Percentiles rank a stretch among this genome's conserved stretches.
phyloP scores from a whole-genome alignment of 2,797 vertebrate genomes.

The Hoplostethus mediterraneus region DNA sequence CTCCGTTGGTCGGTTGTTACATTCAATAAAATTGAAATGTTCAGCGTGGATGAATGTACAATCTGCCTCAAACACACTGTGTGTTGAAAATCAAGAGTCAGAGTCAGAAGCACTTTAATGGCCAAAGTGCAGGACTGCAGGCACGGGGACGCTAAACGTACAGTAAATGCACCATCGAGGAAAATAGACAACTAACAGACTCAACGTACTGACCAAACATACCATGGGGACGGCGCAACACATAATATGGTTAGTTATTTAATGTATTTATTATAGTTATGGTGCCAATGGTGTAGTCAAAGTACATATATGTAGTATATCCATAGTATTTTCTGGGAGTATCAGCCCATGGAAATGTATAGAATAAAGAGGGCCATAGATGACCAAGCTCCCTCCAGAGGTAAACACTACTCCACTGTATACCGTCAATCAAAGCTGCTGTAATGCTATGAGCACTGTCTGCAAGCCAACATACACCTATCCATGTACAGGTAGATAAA shows the following conservation, averaged over 20 bases:
- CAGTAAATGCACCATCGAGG: background rate
- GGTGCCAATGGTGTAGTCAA: conserved; percentile 36
- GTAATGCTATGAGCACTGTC: background rate
- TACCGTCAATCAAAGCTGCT: conserved; percentile 29
- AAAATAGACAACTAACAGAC: conserved; percentile 26
- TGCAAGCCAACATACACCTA: conserved; percentile 21
- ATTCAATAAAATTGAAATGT: conserved; percentile 41
- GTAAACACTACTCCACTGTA: conserved; percentile 21
- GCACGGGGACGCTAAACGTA: conserved; percentile 27
- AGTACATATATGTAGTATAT: conserved; percentile 38
- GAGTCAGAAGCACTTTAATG: conserved; percentile 42
- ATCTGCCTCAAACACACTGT: conserved; percentile 16
- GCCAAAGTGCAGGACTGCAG: conserved; percentile 17
- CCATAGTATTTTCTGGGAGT: conserved; percentile 29
- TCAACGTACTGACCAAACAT: conserved; percentile 29
- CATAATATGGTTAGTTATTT: conserved; percentile 47
- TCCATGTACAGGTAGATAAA: conserved; percentile 11
- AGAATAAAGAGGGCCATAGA: conserved; percentile 39
- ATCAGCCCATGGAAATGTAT: conserved; percentile 22
- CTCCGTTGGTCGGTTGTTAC: conserved; percentile 38
- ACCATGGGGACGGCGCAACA: conserved; percentile 10
- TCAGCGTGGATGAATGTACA: conserved; percentile 51
- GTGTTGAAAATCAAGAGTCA: conserved; percentile 44
- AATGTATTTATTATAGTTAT: conserved; percentile 39
- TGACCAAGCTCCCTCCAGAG: conserved; percentile 19